Base-by-base conservation (phyloP, 2,797 vertebrate genomes). In the Heteromormyrus szaboi region DNA sequence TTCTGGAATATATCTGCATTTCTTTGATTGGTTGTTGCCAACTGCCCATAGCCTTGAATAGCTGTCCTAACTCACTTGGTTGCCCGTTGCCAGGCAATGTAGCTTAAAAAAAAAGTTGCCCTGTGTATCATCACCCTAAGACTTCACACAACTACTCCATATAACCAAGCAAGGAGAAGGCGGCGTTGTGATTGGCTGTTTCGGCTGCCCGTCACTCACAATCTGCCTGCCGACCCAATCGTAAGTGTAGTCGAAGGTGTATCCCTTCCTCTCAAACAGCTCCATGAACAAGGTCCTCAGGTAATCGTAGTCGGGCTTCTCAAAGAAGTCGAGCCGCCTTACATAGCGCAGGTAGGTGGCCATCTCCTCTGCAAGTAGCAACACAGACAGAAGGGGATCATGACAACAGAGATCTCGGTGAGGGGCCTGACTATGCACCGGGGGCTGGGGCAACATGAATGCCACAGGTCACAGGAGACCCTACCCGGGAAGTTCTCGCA, bases 401-500 rank as follows among this genome's bases (percentile, higher is more conserved):
- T 53, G n/a, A 33, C 25, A 8, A 3, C 25, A 14, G 3, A 17
- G n/a, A 33, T 54, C 12, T 8, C 25, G 48, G n/a, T 7, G 14
- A 51, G 48, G 5, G 12, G 22, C 25, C 51, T 4, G 25, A 25
- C 25, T 37, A 11, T 6, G 2, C 29, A 7, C 25, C 0, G 6
- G 17, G 22, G 11, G 17, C 22, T 51, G 14, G 41, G 12, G 50
- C 50, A 54, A 86, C 7, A 50, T 50, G 46, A 48, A 84, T 4
- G 44, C 48, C 76, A n/a, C 37, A 81, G 51, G 85, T 56, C 86
- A 68, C 7, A 29, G 41, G 37, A 22, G 25, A 51, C 48, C 88
- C 90, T 96, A 99, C 98, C 98, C 96, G 98, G 98, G 91, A 98
- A 99, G 95, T 97, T 99, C 94, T 99, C 98, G 97, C 98, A 99